Base-by-base conservation (phyloP, 2,113 vertebrate species). In the Ornithorhynchus anatinus region DNA sequence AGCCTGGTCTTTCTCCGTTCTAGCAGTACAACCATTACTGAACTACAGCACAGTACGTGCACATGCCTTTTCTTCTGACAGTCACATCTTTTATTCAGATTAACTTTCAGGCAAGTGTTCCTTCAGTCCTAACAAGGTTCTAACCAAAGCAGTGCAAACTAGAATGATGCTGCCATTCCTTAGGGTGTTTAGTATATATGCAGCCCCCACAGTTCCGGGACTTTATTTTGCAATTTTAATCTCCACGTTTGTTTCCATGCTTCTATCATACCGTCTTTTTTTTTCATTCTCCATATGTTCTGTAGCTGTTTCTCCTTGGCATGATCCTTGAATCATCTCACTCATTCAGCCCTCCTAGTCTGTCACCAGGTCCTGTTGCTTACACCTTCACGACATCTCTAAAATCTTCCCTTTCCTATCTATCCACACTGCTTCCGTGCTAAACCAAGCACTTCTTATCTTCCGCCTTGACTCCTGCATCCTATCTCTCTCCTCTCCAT, bases 221-320 rank as follows among this genome's bases (percentile, higher is more conserved):
- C 16, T 1, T 29, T 16, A 10, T 19, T 16, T 29, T 48, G 7
- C 6, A 7, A 3, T 50, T 17, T 5, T 29, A 50, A 19, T 10
- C 5, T 50, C 31, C 19, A 17, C 20, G 25, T 50, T 31, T 50
- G 6, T 3, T 14, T 19, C 31, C 20, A 10, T 50, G 20, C 7
- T 17, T 14, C 25, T 29, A 4, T 23, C 7, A 5, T 5, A 22
- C 23, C 45, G 23, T 27, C 25, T 22, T 17, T 5, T 29, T 2
- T 27, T 22, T 16, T 17, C 19, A 8, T 29, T 29, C 29, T 29
- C 29, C 20, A 17, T 48, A 16, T 13, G 17, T 48, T 29, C 27
- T 29, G 42, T 8, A 10, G 42, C 42, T 44, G 15, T n/a, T 1
- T 29, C 1, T 14, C 27, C 0, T 5, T 33, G 6, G 47, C 0